Evolutionary conservation across 1,140 invertebrate genomes (phyloP), one percentile per base, ranked within the genome.

Genomic region (Tetramorium simillimum): DNA sequence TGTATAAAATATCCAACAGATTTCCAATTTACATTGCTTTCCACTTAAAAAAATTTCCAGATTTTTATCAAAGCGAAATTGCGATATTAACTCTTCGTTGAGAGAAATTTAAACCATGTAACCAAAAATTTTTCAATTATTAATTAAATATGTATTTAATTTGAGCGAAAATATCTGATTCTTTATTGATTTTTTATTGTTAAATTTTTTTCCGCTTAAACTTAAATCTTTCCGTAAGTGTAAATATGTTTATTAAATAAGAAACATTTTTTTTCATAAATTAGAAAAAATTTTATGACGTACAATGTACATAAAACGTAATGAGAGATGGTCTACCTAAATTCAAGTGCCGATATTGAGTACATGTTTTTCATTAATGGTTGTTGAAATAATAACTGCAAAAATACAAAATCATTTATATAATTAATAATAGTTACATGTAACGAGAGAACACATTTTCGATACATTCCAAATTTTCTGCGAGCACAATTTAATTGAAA

Each of bases 31-130:
- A 3, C 40, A 21, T 46, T 1, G 53, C 10, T 84, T 49, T 21
- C 10, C 67, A 46, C 18, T 82, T 60, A 6, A 33, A 53, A 73
- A 75, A 21, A 60, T 60, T 46, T 0, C 5, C 63, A 49, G 18
- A 37, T 62, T 84, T 84, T 73, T 24, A 73, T 46, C 21, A n/a
- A 58, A 60, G 28, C 28, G n/a, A 72, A 33, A 73, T 82, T 82
- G 21, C 37, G 40, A 58, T 72, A 82, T 82, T 84, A 75, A 21
- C 5, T 60, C 10, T 14, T 73, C 40, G 37, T 73, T 60, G 1
- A 51, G 40, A 73, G 40, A 81, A 43, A 65, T 73, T 7, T n/a
- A 21, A 49, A 33, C 10, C 3, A 60, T 24, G 40, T 60, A 73
- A 82, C 7, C 4, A 3, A 49, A 46, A 21, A 49, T 62, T 53